Percentiles rank a stretch among this genome's conserved stretches.
Conservation (phyloP, 2,113 vertebrate species). For the Propithecus coquereli region DNA sequence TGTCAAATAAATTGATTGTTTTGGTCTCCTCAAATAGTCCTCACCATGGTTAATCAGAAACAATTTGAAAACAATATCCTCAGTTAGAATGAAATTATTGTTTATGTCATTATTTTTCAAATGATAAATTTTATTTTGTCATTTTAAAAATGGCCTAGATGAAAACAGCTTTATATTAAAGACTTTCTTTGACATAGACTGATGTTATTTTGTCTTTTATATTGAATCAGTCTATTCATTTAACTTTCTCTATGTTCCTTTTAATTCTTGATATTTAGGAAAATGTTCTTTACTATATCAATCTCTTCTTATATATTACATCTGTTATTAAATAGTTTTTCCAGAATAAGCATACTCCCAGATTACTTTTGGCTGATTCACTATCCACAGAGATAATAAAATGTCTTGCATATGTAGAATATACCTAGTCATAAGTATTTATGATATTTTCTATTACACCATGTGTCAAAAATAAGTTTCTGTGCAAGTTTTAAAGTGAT, state of each 20-base stretch:
- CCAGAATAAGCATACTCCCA: not conserved
- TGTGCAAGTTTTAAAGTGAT: not conserved
- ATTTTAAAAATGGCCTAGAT: conserved; percentile 30
- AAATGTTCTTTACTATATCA: not conserved
- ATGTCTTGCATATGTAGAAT: not conserved
- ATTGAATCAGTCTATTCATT: conserved; percentile 25
- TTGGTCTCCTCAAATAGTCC: not conserved
- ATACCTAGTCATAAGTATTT: not conserved
- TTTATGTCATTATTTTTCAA: conserved; percentile 49
- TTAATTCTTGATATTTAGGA: conserved; percentile 31
- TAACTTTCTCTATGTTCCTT: not conserved
- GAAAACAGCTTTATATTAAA: conserved; percentile 35
- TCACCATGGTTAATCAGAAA: conserved; percentile 10
- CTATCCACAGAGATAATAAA: not conserved
- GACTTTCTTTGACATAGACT: not conserved
- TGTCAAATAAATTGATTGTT: conserved; percentile 50
- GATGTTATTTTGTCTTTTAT: conserved; percentile 14
- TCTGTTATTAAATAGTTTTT: not conserved
- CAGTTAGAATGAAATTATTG: conserved; percentile 29
- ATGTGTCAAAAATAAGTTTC: not conserved
- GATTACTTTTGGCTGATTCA: not conserved
- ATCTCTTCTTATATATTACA: not conserved
- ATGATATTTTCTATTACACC: not conserved
- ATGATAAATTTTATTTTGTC: conserved; percentile 45
- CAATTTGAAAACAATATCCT: conserved; percentile 46